A percentile compares a stretch with the other conserved stretches of the same genome.
These are phyloP conservation scores for Agonopterix subpropinquella DNA, from an alignment of 2,888 invertebrate species.

Conservation along the genomic window DNA sequence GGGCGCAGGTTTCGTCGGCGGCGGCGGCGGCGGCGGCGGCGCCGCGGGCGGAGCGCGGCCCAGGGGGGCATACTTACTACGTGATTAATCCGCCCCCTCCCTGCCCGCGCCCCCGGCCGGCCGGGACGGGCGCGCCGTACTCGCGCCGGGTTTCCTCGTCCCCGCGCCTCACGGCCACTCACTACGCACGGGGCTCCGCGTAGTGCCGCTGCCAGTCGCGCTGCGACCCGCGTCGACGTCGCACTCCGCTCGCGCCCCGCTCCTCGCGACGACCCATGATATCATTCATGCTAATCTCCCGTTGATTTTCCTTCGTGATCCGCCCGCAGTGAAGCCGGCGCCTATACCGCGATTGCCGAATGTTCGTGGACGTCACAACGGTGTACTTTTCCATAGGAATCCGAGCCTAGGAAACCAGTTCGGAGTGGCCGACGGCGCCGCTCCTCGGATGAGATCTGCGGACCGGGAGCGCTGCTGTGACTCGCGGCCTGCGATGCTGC, in stretches of 20 bases:
- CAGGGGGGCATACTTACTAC: conserved; percentile 71
- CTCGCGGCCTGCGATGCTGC: conserved; percentile 69
- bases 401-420: conserved; percentile 57
- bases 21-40: conserved; percentile 20
- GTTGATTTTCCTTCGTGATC: conserved; percentile 65
- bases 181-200: conserved; percentile 71
- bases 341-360: conserved; percentile 65
- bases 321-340: conserved; percentile 55
- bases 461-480: conserved; percentile 49
- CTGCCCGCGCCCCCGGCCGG: conserved; percentile 34
- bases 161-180: conserved; percentile 76
- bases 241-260: conserved; percentile 33
- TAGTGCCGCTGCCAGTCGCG: conserved; percentile 66
- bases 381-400: conserved; percentile 65
- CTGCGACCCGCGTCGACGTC: conserved; percentile 68
- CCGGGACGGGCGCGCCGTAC: conserved; percentile 62
- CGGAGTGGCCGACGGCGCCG: conserved; percentile 49
- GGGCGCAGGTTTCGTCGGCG: conserved; percentile 63
- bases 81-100: conserved; percentile 61
- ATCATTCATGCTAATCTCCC: conserved; percentile 69
- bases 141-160: conserved; percentile 75
- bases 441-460: conserved; percentile 59
- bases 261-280: conserved; percentile 39
- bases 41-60: conserved; percentile 39
- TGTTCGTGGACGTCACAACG: conserved; percentile 57